Base-by-base conservation (phyloP, 1,140 invertebrate species). In the Sycophila sp. region DNA sequence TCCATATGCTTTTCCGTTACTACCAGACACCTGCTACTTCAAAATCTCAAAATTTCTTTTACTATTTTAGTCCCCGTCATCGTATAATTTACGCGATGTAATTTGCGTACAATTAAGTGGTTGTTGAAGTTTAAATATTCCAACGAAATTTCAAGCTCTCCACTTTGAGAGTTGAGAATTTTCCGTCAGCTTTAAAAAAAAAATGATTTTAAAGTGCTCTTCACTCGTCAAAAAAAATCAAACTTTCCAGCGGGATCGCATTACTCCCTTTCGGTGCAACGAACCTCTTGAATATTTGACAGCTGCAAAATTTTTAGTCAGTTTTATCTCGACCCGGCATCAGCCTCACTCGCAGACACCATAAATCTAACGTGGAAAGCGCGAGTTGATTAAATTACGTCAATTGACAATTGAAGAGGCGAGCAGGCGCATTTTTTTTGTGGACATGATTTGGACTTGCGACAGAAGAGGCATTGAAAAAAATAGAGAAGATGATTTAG, bases 211-310 rank as follows among this genome's bases (percentile, higher is more conserved):
- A 30, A 64, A 26, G 30, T 36, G 42, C 28, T 22, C 28, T 47
- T 47, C 19, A 47, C 19, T 6, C 26, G 22, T 64, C 45, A 38
- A 10, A 51, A 51, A 64, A 64, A 51, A 24, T 26, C 47, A 64
- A 64, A 49, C 17, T 64, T n/a, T 2, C 15, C 19, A 17, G 19
- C 6, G 2, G 26, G 26, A 10, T 26, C 15, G 24, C 10, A 28
- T 32, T 28, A 45, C n/a, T 47, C 5, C 4, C 13, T 30, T 56
- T n/a, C 1, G 1, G 5, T 7, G 28, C 24, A 47, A 19, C 11
- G 13, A 5, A 3, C n/a, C 10, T 11, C 42, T 51, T 26, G 30
- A 64, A 64, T 64, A 24, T 64, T 51, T 38, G 45, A 36, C 45
- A 53, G 28, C 4, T 15, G n/a, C 28, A 8, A 63, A 30, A 51